Evolutionary conservation across 2,888 invertebrate species (phyloP), one percentile per base, ranked within the genome.

Genomic region (Neria commutata): DNA sequence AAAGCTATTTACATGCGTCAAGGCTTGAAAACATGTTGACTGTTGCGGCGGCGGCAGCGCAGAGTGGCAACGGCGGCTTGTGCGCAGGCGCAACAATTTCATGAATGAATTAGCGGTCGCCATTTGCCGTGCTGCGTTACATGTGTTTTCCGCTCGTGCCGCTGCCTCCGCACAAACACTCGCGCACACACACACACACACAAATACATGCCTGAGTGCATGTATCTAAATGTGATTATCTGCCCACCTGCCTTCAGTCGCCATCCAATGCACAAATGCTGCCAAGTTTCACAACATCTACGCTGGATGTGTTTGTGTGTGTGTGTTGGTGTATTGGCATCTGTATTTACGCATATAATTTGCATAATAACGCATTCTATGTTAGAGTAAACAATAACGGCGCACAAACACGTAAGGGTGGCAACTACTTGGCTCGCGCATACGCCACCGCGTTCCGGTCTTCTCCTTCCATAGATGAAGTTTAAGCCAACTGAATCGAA

Each of bases 281-380:
- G n/a, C n/a, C n/a, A n/a, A n/a, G n/a, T 49, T 48, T 21, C 33
- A 37, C 40, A 19, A 33, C 17, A 16, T 47, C 37, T 40, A 3
- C 4, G 16, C 16, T 29, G 29, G 16, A 10, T 21, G 29, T 21
- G 14, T 14, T 17, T n/a, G 33, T 29, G 19, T 16, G 21, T 40
- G 17, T 10, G 34, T 14, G 16, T 23, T 16, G 25, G 40, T n/a
- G 4, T 24, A 2, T 37, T 14, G 11, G 17, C n/a, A 37, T 49
- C 24, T 4, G 25, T 33, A 26, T 21, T 26, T 33, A 4, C 29
- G 10, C 29, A 29, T 34, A 23, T 11, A 26, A 51, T 56, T 56
- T 45, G n/a, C 46, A 45, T 50, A 56, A 56, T 45, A 50, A 50
- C 50, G 50, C 50, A 23, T 50, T 50, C 34, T 50, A 42, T 33